Evolutionary conservation across 2,113 vertebrate species (phyloP).

Genomic region (Salvelinus sp.): DNA sequence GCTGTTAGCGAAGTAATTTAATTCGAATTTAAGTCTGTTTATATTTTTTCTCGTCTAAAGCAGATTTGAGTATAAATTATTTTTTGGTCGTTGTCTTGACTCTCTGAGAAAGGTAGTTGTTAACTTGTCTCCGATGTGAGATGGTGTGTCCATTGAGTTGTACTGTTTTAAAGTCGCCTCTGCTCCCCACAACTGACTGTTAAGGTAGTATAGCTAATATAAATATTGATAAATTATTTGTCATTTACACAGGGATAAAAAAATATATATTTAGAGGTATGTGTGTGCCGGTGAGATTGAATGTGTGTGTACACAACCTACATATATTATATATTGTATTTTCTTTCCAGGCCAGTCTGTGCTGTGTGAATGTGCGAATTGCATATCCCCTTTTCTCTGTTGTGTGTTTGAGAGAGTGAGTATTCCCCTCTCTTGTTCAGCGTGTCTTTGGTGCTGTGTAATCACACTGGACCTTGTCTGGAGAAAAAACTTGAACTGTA

Average conservation of each 20-base stretch:
- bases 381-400: slow-evolving; percentile 32
- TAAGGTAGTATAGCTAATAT: slow-evolving; percentile 73
- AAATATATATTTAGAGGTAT: slow-evolving; percentile 10
- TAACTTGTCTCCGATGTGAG: slow-evolving; percentile 47
- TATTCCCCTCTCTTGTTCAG: slow-evolving; percentile 56
- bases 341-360: slow-evolving; percentile 63
- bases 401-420: slow-evolving; percentile 9
- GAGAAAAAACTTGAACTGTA: slow-evolving; percentile 66
- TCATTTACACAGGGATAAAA: slow-evolving; percentile 72
- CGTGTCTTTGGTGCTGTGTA: slow-evolving; percentile 70
- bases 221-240: slow-evolving; percentile 78
- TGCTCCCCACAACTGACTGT: slow-evolving; percentile 74
- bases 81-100: slow-evolving; percentile 43
- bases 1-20: slow-evolving; percentile 57
- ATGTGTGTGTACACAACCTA: slow-evolving; percentile 33
- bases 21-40: slow-evolving; percentile 67
- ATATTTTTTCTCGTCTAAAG: slow-evolving; percentile 42
- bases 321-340: slow-evolving; percentile 58
- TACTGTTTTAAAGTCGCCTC: slow-evolving; percentile 56
- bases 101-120: neutral
- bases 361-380: slow-evolving; percentile 42
- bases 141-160: slow-evolving; percentile 54
- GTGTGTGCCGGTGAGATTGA: slow-evolving; percentile 4
- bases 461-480: slow-evolving; percentile 78
- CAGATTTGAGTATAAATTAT: slow-evolving; percentile 47